Conservation (phyloP, 2,888 invertebrate species). For the Hypolimnas misippus region DNA sequence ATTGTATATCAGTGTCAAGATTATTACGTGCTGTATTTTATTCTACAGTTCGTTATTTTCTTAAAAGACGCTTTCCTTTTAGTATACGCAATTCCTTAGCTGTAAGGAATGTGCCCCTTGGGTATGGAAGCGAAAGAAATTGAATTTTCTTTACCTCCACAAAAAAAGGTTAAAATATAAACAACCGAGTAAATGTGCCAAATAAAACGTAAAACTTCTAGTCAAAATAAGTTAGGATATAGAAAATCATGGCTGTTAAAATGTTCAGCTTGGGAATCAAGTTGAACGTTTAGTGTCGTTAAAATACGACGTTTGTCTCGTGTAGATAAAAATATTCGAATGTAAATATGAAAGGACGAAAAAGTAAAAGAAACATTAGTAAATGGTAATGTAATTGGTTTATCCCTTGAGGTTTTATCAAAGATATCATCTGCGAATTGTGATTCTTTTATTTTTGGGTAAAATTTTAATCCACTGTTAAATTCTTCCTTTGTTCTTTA, state of each 20-base stretch:
- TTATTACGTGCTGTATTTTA: neutral
- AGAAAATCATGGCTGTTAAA: slow-evolving; percentile 14
- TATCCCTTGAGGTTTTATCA: neutral
- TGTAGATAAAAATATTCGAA: neutral
- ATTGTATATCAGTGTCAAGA: neutral
- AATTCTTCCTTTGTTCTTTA: neutral
- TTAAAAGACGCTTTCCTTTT: neutral
- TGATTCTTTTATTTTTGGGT: neutral
- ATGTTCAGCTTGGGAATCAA: slow-evolving; percentile 10
- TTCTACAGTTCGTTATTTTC: slow-evolving; percentile 1
- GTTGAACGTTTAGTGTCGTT: slow-evolving; percentile 1
- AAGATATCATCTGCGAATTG: neutral
- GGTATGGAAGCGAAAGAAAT: slow-evolving; percentile 19
- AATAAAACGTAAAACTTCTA: slow-evolving; percentile 18
- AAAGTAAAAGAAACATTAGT: neutral
- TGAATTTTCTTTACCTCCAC: slow-evolving; percentile 12
- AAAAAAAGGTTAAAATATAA: slow-evolving; percentile 21
- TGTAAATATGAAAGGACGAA: slow-evolving; percentile 10
- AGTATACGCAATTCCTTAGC: slow-evolving; percentile 14
- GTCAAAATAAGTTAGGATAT: slow-evolving; percentile 12
- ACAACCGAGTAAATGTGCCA: slow-evolving; percentile 29
- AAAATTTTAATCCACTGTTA: neutral
- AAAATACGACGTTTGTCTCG: neutral
- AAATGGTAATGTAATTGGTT: neutral
- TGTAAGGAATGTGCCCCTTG: slow-evolving; percentile 20